Base-by-base conservation (phyloP, 2,797 vertebrate species). In the Hylomyscus alleni region DNA sequence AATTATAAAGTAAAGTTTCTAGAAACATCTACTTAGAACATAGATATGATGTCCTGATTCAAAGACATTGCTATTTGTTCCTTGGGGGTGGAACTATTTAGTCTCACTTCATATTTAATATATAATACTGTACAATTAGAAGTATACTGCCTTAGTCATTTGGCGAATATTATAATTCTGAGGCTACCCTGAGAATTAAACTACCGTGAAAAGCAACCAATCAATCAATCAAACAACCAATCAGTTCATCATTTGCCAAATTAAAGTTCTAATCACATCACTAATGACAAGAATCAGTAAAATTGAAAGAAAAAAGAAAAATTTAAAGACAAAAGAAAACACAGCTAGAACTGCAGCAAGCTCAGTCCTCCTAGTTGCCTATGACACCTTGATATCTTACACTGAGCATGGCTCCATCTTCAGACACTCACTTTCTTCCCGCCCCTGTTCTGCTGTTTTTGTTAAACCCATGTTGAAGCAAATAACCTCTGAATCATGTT, bases 271-370 rank as follows among this genome's bases (percentile, higher is more conserved):
- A 11, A 60, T 37, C 65, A n/a, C 37, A 0, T 40, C 52, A 10
- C 7, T 84, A 94, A 91, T 76, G 31, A 80, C 24, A 72, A 95
- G 62, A 94, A 40, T 85, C 9, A 84, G 34, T 52, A 54, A 10
- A 50, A 78, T 86, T 20, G 52, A 86, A 82, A 73, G 5, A 72
- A 31, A 75, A 81, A 67, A 76, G 1, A 82, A 11, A 9, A 60
- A 37, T 86, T 40, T 37, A 81, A 56, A 50, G 8, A 4, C 4
- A 4, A 8, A 44, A 34, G 13, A 13, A 44, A 22, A 34, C 4
- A n/a, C 24, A 73, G 47, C 31, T 52, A 15, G 3, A 69, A 7
- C 2, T 52, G 20, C 1, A 37, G 34, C 31, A 37, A 52, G 4
- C 22, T 4, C 3, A 24, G 1, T 10, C 20, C 5, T 26, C 13